Evolutionary conservation across 1,140 invertebrate genomes (phyloP), one percentile per base, ranked within the genome.

Genomic region (Drosophila jambulina): DNA sequence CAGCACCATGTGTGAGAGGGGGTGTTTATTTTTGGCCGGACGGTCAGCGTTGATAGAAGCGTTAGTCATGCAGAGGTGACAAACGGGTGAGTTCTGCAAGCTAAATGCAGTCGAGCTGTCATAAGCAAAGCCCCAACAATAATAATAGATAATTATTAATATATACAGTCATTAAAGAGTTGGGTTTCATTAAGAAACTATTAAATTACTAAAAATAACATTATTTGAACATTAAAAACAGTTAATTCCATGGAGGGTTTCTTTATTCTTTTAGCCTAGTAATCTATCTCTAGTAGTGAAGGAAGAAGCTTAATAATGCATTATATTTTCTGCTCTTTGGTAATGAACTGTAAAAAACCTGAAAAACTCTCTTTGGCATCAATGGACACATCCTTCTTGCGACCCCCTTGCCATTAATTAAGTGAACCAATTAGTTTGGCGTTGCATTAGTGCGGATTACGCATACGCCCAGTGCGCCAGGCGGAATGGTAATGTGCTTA

Each of bases 11-110:
- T 67, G 59, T 67, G 74, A 49, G 59, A 29, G 61, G 17, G 58
- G 45, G 57, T 77, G 80, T 69, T 77, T 78, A 74, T 82, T 87
- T 86, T 80, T 53, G 79, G 79, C 62, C 74, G 62, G 67, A 69
- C 49, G 79, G 65, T 86, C 83, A 86, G 57, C 78, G 53, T 64
- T 61, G 59, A 71, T 76, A 64, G 38, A 71, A 58, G 62, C 65
- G 70, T 82, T 78, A 88, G 70, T 72, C 82, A 87, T 65, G 53
- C 38, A 54, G 5, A 65, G 45, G 67, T 72, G 57, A 83, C 57
- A 54, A 69, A 62, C 51, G 67, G 32, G 23, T 48, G 19, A 49
- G 23, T 54, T 75, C 45, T 40, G 6, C 10, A 19, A 8, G 48
- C 34, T 42, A 62, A 36, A 36, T 48, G 34, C 49, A 29, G 12